phyloP scores from a whole-genome alignment of 1,140 invertebrate genomes.

The Drosophila ercepeae region DNA sequence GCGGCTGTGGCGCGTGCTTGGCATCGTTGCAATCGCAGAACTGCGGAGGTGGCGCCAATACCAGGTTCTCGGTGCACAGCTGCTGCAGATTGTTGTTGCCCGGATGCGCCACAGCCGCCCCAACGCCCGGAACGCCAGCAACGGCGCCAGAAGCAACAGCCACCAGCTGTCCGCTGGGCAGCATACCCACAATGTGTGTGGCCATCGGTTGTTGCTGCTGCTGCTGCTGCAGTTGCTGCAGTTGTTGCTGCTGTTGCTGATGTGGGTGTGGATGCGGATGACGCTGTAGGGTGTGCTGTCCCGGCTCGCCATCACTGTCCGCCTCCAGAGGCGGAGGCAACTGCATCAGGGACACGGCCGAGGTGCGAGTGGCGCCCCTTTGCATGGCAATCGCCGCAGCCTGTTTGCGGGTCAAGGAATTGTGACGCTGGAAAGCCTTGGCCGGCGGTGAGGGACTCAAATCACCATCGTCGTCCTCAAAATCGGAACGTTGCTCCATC shows the following conservation, averaged over 20 bases:
- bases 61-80: slow-evolving; percentile 86
- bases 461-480: slow-evolving; percentile 82
- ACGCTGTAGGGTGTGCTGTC: slow-evolving; percentile 9
- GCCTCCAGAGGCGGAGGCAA: slow-evolving; percentile 92
- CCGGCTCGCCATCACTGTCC: slow-evolving; percentile 86
- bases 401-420: slow-evolving; percentile 86
- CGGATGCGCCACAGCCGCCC: slow-evolving; percentile 59
- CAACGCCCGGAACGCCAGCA: slow-evolving; percentile 52
- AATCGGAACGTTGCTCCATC: slow-evolving; percentile 73
- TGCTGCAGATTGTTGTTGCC: slow-evolving; percentile 78
- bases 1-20: slow-evolving; percentile 75
- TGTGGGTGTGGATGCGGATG: slow-evolving; percentile 48
- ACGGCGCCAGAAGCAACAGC: slow-evolving; percentile 66
- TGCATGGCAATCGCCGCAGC: slow-evolving; percentile 85
- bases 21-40: slow-evolving; percentile 85
- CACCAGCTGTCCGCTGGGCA: slow-evolving; percentile 72
- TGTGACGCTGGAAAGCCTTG: slow-evolving; percentile 85
- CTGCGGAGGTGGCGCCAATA: slow-evolving; percentile 91
- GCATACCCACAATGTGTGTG: slow-evolving; percentile 66
- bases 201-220: slow-evolving; percentile 66
- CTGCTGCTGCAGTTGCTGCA: slow-evolving; percentile 43
- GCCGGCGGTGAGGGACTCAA: slow-evolving; percentile 83
- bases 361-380: slow-evolving; percentile 84
- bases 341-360: slow-evolving; percentile 89
- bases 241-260: slow-evolving; percentile 52